Base-by-base conservation (phyloP, 2,113 vertebrate species). In the Poeciliopsis occidentalis region DNA sequence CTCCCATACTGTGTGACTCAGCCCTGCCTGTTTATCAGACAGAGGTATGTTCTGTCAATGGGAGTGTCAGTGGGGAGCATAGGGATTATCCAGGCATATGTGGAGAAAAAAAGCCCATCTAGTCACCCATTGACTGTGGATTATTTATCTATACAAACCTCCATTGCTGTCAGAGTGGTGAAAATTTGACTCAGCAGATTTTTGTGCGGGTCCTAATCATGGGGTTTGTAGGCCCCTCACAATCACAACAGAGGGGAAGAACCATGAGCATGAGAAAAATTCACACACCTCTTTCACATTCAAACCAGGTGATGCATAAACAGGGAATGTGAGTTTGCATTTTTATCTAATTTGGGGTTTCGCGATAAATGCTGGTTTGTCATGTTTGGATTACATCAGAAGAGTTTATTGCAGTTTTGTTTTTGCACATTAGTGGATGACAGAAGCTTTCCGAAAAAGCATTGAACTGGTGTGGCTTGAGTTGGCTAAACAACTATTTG, bases 141-240 rank as follows among this genome's bases (percentile, higher is more conserved):
- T 92, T 92, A 87, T 84, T 75, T 88, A 82, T 90, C 73, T 63
- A 86, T 75, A 90, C 88, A 60, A 71, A 60, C 71, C 75, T 75
- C 75, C 44, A 73, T 71, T 74, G 80, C 80, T 75, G 73, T 82
- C 86, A 51, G 69, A 75, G 76, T 81, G 71, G 65, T 67, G 57
- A 78, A 82, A 80, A n/a, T 73, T 84, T 88, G 88, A 91, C 84
- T 91, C 89, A 89, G 89, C 87, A 37, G 57, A 86, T 90, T 71
- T 83, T 70, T 83, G 67, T 73, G 32, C 44, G 8, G 69, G 73
- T 73, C 32, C 78, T 60, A 74, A 19, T 80, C 73, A 60, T 12
- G 47, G 65, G 76, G 44, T 90, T 82, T 85, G 65, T 72, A 76
- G 64, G 4, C 67, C 29, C 29, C 32, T 26, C 60, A 34, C 64